Conservation (phyloP, 1,140 invertebrate species). For the Zaprionus inermis region DNA sequence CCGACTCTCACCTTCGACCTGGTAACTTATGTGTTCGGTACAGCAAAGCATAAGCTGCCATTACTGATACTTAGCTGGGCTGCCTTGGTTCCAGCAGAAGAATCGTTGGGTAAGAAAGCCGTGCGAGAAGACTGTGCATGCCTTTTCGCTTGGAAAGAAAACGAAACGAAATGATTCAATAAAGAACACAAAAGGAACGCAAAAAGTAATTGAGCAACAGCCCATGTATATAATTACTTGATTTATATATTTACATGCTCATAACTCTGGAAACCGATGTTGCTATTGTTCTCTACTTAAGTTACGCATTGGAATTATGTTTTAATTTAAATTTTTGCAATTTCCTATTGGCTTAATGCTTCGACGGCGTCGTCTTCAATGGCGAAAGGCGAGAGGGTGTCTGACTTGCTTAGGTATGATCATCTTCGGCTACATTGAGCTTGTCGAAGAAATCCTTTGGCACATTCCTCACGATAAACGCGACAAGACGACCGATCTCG, state of each 20-base stretch:
- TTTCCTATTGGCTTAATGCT: neutral
- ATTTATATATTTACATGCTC: neutral
- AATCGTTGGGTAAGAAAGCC: too few relatives aligned
- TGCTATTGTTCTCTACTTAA: constrained; percentile 3
- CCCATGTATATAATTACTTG: neutral
- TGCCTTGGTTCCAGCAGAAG: too few relatives aligned
- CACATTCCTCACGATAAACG: neutral
- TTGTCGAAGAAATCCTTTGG: neutral
- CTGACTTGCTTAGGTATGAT: neutral
- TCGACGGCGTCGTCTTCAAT: neutral
- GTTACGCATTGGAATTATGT: neutral
- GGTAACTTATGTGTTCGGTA: too few relatives aligned
- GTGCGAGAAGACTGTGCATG: neutral
- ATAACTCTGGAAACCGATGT: neutral
- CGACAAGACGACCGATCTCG: constrained; percentile 10
- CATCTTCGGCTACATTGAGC: neutral
- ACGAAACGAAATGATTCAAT: neutral
- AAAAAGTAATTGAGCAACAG: constrained; percentile 5
- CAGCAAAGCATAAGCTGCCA: too few relatives aligned
- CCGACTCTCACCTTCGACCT: too few relatives aligned
- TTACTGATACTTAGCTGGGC: too few relatives aligned
- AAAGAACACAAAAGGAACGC: neutral
- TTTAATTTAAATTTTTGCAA: neutral
- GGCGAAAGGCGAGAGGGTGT: neutral
- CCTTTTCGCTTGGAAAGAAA: neutral